Percentiles rank a stretch among this genome's conserved stretches.
Evolutionary conservation across 2,113 vertebrate species (phyloP).

Genomic region (Redunca redunca): DNA sequence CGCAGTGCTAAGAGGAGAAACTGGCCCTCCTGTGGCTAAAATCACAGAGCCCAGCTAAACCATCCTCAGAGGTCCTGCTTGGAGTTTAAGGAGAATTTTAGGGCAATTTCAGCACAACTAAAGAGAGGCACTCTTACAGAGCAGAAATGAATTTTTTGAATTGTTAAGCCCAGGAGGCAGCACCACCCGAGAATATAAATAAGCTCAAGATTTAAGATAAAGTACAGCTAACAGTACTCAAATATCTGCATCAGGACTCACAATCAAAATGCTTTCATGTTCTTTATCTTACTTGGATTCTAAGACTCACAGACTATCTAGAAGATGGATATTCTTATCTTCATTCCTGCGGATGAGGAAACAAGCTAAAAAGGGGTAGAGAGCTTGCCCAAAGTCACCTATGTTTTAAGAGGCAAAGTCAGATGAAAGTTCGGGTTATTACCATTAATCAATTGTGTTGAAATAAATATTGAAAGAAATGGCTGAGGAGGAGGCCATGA

Average conservation of each 20-base stretch:
- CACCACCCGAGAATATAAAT: not conserved
- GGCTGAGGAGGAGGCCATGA: not conserved
- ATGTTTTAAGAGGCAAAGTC: not conserved
- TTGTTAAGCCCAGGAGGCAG: not conserved
- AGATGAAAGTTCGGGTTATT: not conserved
- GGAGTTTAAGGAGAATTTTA: not conserved
- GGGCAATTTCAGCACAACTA: not conserved
- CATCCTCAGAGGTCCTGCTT: not conserved
- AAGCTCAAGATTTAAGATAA: not conserved
- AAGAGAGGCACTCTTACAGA: not conserved
- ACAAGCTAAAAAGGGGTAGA: not conserved
- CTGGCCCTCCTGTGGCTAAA: not conserved
- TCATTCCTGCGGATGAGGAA: not conserved
- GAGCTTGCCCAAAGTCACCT: not conserved
- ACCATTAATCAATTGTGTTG: not conserved
- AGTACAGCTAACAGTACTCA: not conserved
- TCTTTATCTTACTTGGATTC: not conserved
- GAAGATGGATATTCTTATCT: not conserved
- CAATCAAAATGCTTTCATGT: not conserved
- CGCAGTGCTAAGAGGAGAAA: not conserved
- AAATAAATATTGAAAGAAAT: not conserved
- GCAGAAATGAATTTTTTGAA: not conserved
- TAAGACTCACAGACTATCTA: not conserved
- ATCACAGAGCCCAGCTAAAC: not conserved
- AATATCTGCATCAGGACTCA: not conserved